Evolutionary conservation across 2,113 vertebrate genomes (phyloP).

Genomic region (Psilopsiagon aurifrons): DNA sequence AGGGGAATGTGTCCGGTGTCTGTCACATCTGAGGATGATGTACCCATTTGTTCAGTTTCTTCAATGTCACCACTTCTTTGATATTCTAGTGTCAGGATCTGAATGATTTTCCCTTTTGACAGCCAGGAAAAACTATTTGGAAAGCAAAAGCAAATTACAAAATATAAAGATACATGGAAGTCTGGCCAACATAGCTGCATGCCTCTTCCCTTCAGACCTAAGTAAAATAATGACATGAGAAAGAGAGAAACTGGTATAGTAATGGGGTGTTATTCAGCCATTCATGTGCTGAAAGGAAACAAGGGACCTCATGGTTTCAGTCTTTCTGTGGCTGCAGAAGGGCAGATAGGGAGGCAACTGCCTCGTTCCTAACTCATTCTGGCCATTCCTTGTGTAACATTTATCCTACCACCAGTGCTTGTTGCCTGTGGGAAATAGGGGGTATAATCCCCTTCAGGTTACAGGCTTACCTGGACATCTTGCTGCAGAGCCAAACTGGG

Average conservation of each 20-base stretch:
- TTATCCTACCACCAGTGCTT: not conserved
- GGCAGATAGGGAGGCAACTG: not conserved
- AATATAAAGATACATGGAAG: not conserved
- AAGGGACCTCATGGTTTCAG: not conserved
- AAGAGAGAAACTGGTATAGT: not conserved
- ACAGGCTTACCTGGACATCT: not conserved
- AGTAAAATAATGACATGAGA: not conserved
- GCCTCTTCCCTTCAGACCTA: not conserved
- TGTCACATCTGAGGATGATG: not conserved
- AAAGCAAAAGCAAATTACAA: not conserved
- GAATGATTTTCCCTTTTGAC: not conserved
- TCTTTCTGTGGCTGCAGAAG: not conserved
- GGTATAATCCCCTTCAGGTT: not conserved
- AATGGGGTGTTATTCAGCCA: not conserved
- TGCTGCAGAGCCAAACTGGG: not conserved
- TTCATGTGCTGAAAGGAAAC: not conserved
- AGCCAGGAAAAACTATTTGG: not conserved
- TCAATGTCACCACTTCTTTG: not conserved
- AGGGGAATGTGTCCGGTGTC: not conserved
- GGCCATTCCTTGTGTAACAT: not conserved
- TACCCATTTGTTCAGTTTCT: conserved; percentile 12
- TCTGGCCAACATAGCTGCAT: not conserved
- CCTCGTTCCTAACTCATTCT: not conserved
- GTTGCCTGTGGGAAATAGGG: rapidly evolving
- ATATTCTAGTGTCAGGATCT: not conserved